Evolutionary conservation across 2,888 invertebrate genomes (phyloP).

Genomic region (Brachyptera putata): DNA sequence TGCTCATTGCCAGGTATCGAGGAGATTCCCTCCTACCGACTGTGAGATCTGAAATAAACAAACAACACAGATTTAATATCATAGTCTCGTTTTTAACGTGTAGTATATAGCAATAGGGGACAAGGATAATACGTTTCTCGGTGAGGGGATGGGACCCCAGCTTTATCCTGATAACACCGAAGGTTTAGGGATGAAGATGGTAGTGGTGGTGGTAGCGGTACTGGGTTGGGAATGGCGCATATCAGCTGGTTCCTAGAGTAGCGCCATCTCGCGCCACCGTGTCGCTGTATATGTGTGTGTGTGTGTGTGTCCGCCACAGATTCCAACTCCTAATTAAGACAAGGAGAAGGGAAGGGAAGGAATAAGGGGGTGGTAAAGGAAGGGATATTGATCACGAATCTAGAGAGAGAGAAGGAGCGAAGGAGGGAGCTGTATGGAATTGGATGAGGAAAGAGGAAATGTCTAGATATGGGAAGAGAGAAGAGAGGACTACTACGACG

Average conservation of each 20-base stretch:
- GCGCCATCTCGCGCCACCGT: constrained; percentile 12
- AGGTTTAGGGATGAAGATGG: constrained; percentile 35
- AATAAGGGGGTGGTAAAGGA: constrained; percentile 54
- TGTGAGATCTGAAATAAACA: constrained; percentile 44
- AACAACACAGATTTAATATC: constrained; percentile 8
- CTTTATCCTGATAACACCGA: constrained; percentile 24
- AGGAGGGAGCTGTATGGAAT: no score
- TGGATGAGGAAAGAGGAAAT: constrained; percentile 27
- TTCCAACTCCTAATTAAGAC: constrained; percentile 83
- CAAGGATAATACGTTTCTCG: not conserved
- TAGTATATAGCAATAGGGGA: not conserved
- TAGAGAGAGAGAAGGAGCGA: constrained; percentile 24
- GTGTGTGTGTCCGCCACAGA: constrained; percentile 75
- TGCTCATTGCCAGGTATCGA: constrained; percentile 46
- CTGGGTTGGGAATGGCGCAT: constrained; percentile 37
- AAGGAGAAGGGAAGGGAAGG: constrained; percentile 52
- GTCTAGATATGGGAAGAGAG: constrained; percentile 24
- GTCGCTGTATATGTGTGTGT: constrained; percentile 13
- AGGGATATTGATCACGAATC: constrained; percentile 36
- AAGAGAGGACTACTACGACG: constrained; percentile 14
- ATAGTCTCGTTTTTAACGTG: not conserved
- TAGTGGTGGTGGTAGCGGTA: constrained; percentile 36
- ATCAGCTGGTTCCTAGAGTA: constrained; percentile 8
- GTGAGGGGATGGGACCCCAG: not conserved
- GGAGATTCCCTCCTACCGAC: constrained; percentile 42